Evolutionary conservation across 2,797 vertebrate genomes (phyloP), one percentile per base, ranked within the genome.

Genomic region (Melanotaenia boesemani): DNA sequence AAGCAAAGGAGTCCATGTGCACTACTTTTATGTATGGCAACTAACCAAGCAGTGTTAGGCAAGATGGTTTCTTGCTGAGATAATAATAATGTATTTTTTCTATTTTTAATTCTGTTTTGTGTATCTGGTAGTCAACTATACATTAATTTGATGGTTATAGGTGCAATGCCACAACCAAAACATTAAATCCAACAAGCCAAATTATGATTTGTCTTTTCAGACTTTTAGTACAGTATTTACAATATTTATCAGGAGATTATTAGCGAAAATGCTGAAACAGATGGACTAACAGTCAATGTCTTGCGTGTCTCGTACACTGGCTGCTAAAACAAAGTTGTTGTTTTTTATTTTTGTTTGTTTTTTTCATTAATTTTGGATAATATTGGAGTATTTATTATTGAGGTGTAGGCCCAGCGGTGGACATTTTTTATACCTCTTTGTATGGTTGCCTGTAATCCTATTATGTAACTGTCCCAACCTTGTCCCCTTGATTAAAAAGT

Each of bases 21-120:
- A 1, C 63, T 6, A 63, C 54, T 66, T 6, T 1, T 54, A 52
- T 74, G 72, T 57, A 32, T 41, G 80, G 61, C 68, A 7, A n/a
- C 20, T 72, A 70, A 34, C 78, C 72, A 61, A 76, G 83, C 82
- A 83, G 65, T 71, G 70, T 36, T 39, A 28, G 39, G 56, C 67
- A 73, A 50, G 77, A 85, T 81, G 78, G 41, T 60, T 70, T 65
- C 58, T 61, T 30, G 26, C 70, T 56, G 39, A 72, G 63, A 68
- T 81, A 64, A 81, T 54, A 83, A 85, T 77, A 72, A 78, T 72
- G 44, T 34, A 74, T 12, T 62, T 26, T 82, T 62, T 69, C 36
- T 34, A 54, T 36, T 72, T 41, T 66, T n/a, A 18, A 55, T 37
- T 75, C 72, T 77, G 28, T 67, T 56, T 68, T 61, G 22, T 26